Conservation (phyloP, 1,140 invertebrate species). For the Ceratosolen fusciceps region DNA sequence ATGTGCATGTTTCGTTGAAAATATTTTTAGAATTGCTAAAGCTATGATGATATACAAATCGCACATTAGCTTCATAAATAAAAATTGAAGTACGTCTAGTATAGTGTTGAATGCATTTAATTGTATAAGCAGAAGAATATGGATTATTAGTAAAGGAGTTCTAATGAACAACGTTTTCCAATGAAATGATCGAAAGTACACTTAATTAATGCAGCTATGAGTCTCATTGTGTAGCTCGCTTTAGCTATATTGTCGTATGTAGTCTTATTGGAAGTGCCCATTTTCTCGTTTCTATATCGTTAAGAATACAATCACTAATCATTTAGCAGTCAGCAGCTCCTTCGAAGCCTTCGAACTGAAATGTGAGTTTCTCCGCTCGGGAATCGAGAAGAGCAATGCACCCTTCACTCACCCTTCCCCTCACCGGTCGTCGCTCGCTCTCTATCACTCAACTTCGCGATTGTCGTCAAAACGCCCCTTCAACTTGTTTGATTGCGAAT, state of each 20-base stretch:
- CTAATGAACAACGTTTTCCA: too few species aligned
- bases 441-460: conserved; percentile 5
- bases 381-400: neutral
- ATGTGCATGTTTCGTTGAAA: too few species aligned
- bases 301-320: conserved; percentile 56
- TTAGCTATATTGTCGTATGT: conserved; percentile 2
- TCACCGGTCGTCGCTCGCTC: neutral
- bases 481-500: conserved; percentile 44
- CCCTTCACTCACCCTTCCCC: neutral
- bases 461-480: conserved; percentile 44
- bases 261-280: conserved; percentile 32
- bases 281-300: conserved; percentile 50
- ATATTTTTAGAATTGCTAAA: too few species aligned
- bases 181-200: too few species aligned
- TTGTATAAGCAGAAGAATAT: too few species aligned
- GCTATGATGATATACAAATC: too few species aligned
- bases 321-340: conserved; percentile 53
- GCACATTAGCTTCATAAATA: too few species aligned
- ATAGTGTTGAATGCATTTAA: too few species aligned
- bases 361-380: conserved; percentile 42
- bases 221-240: neutral
- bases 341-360: conserved; percentile 43
- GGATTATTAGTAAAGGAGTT: too few species aligned
- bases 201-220: neutral
- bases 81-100: too few species aligned